phyloP scores from a whole-genome alignment of 2,888 invertebrate species.

The Lamellibrachia satsuma region DNA sequence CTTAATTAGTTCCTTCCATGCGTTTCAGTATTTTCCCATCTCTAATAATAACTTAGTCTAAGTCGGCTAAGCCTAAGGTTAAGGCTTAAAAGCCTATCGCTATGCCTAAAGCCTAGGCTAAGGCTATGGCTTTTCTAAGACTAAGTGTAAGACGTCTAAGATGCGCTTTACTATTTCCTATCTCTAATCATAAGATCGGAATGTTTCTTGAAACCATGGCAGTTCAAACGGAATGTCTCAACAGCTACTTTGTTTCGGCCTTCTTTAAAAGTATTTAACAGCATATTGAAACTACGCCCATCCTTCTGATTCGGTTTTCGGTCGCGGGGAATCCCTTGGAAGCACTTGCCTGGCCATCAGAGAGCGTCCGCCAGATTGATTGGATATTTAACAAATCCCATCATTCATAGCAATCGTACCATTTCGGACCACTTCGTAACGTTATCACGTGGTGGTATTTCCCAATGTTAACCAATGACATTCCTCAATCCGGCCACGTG shows the following conservation, averaged over 20 bases:
- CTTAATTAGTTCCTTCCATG: too few relatives aligned
- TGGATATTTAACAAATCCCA: slow-evolving; percentile 39
- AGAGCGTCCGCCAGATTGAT: slow-evolving; percentile 24
- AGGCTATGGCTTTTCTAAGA: too few relatives aligned
- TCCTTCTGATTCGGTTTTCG: not conserved
- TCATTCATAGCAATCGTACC: slow-evolving; percentile 38
- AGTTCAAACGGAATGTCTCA: not conserved
- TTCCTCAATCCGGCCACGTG: slow-evolving; percentile 47
- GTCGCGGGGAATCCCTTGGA: slow-evolving; percentile 4
- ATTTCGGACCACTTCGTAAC: slow-evolving; percentile 39
- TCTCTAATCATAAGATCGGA: too few relatives aligned
- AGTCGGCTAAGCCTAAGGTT: too few relatives aligned
- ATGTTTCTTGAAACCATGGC: not conserved
- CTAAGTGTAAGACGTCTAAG: too few relatives aligned
- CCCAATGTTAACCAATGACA: slow-evolving; percentile 35
- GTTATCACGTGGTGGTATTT: slow-evolving; percentile 32
- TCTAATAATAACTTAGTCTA: too few relatives aligned
- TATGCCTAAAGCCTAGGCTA: too few relatives aligned
- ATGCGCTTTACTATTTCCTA: too few relatives aligned
- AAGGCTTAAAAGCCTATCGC: too few relatives aligned
- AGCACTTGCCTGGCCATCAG: not conserved
- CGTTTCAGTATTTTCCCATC: too few relatives aligned
- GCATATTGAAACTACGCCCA: not conserved
- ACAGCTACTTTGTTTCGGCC: not conserved
- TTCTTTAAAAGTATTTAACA: not conserved